Conservation (phyloP, 2,888 invertebrate species). For the Rhagonycha lutea region DNA sequence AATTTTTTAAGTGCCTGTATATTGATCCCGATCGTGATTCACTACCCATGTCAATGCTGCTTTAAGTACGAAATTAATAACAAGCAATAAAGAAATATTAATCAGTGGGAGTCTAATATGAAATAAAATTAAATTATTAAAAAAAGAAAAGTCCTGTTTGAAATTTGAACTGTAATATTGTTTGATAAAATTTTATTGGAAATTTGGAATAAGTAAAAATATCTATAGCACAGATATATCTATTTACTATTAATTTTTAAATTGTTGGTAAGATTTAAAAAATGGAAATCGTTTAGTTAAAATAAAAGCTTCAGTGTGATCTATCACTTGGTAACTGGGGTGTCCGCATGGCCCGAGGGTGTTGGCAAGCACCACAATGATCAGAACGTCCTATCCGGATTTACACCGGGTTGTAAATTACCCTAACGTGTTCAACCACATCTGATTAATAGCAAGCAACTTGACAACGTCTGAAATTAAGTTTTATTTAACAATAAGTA, state of each 20-base stretch:
- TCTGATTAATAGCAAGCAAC: constrained; percentile 29
- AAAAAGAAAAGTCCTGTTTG: too few relatives aligned
- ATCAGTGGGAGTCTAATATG: too few relatives aligned
- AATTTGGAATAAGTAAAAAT: not conserved
- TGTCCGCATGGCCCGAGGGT: constrained; percentile 30
- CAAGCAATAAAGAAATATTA: too few relatives aligned
- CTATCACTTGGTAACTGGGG: constrained; percentile 22
- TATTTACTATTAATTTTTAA: not conserved
- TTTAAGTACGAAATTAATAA: too few relatives aligned
- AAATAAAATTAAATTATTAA: too few relatives aligned
- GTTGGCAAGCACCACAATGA: constrained; percentile 28
- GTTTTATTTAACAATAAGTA: constrained; percentile 18
- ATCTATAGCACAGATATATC: not conserved
- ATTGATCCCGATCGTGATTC: too few relatives aligned
- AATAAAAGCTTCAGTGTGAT: constrained; percentile 21
- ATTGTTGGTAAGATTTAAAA: not conserved
- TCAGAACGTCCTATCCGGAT: constrained; percentile 26
- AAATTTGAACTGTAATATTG: too few relatives aligned
- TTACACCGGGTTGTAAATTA: constrained; percentile 30
- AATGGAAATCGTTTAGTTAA: constrained; percentile 13
- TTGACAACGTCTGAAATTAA: constrained; percentile 30
- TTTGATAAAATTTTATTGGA: not conserved
- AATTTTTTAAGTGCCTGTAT: too few relatives aligned
- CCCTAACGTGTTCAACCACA: constrained; percentile 17
- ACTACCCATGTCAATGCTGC: too few relatives aligned